Evolutionary conservation across 2,888 invertebrate species (phyloP), one percentile per base, ranked within the genome.

Genomic region (Drosophila flavopinicola): DNA sequence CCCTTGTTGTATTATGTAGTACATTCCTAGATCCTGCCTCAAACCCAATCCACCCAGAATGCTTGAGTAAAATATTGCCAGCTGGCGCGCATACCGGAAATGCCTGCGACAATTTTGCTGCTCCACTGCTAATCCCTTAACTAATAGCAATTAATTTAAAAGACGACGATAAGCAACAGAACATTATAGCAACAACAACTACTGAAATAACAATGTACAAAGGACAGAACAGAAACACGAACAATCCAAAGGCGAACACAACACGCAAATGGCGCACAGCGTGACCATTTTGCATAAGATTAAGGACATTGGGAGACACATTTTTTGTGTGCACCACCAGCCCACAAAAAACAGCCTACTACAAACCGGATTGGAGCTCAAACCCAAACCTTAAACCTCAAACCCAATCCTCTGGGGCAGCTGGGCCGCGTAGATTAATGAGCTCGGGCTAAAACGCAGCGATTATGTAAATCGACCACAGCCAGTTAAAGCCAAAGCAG

Each of bases 131-230:
- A 89, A 89, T 88, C 86, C 83, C 80, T 78, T 88, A 77, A 88
- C 85, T 88, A 88, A 87, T 82, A 74, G 83, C 89, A 88, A 89
- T 89, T 89, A 89, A 88, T 89, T 89, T 88, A 88, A 88, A 85
- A 59, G 79, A 83, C 84, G 85, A 85, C 80, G 84, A 85, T 80
- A 83, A 83, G 79, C 83, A 85, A 75, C 79, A 78, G 64, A 77
- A 66, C 75, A 75, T 60, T 53, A 54, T 35, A 54, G 37, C 54
- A 57, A 41, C 42, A 57, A 23, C 44, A 49, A 32, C 38, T 9
- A 9, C 23, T 13, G 39, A 56, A 56, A 37, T 37, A 30, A 30
- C 56, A 47, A 41, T 33, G 49, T 33, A 33, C 24, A 63, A 47
- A 42, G 51, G 41, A 59, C 61, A 68, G n/a, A n/a, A 59, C 52